These are phyloP conservation scores for Drosophila nr. perissopoda DNA, from an alignment of 2,888 invertebrate species.

Conservation along the genomic window DNA sequence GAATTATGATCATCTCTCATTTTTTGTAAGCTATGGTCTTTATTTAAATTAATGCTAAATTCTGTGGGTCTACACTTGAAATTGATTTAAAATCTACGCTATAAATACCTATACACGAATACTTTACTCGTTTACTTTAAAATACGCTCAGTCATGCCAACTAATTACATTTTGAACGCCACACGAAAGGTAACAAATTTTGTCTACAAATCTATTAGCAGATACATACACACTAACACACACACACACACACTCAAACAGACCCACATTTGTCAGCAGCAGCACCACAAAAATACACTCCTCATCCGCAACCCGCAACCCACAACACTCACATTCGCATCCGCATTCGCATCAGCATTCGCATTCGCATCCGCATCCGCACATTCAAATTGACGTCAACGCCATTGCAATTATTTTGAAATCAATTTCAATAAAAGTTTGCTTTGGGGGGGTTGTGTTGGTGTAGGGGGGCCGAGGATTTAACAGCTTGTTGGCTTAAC, in stretches of 20 bases:
- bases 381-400: conserved; percentile 74
- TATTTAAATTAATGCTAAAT: neutral
- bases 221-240: conserved; percentile 19
- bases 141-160: conserved; percentile 1
- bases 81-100: conserved; percentile 6
- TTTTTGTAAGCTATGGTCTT: neutral
- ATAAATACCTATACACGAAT: neutral
- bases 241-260: conserved; percentile 2
- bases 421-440: conserved; percentile 80
- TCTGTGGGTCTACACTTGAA: neutral
- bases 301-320: conserved; percentile 6
- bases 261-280: conserved; percentile 45
- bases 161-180: conserved; percentile 61
- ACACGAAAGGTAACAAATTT: conserved; percentile 36
- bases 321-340: conserved; percentile 1
- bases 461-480: conserved; percentile 18
- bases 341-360: conserved; percentile 1
- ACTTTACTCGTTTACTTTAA: neutral
- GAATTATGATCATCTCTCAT: conserved; percentile 21
- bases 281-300: conserved; percentile 17
- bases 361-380: conserved; percentile 16
- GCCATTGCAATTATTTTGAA: conserved; percentile 78
- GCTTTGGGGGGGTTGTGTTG: neutral
- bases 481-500: conserved; percentile 76
- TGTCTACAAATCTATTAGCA: conserved; percentile 69